Conservation (phyloP, 2,888 invertebrate species). For the Scrobipalpa costella region DNA sequence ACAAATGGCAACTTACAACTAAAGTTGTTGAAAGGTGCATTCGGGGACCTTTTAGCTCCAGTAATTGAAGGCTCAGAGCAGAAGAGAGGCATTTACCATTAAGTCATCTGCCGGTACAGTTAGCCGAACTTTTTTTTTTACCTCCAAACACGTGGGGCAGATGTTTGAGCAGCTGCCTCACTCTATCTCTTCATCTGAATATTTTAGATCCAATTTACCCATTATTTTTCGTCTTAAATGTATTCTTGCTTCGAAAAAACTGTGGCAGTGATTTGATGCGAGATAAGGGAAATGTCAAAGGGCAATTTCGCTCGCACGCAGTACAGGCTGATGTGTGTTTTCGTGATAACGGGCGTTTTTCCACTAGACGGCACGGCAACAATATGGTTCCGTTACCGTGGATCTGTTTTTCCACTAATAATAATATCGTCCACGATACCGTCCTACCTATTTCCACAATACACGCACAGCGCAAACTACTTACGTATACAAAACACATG, state of each 20-base stretch:
- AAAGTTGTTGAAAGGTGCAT: constrained; percentile 15
- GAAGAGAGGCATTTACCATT: constrained; percentile 51
- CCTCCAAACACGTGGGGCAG: constrained; percentile 63
- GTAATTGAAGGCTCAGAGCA: constrained; percentile 48
- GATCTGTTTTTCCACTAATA: too few relatives aligned
- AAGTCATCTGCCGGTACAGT: constrained; percentile 61
- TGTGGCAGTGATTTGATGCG: constrained; percentile 11
- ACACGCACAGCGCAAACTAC: too few relatives aligned
- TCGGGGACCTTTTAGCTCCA: neutral
- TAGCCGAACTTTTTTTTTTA: constrained; percentile 56
- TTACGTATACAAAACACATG: too few relatives aligned
- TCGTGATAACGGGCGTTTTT: neutral
- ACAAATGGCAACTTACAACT: constrained; percentile 7
- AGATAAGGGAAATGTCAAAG: constrained; percentile 22
- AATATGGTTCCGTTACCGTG: too few relatives aligned
- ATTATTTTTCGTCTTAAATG: constrained; percentile 2
- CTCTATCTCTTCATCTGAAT: constrained; percentile 61
- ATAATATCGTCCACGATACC: too few relatives aligned
- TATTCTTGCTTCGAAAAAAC: constrained; percentile 12
- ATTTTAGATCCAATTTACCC: constrained; percentile 39
- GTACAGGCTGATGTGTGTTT: constrained; percentile 2
- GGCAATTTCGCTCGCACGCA: constrained; percentile 19
- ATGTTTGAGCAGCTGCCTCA: constrained; percentile 71
- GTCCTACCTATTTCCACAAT: too few relatives aligned
- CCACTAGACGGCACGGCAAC: neutral